phyloP scores from a whole-genome alignment of 2,797 vertebrate species.

The Danio choprae region DNA sequence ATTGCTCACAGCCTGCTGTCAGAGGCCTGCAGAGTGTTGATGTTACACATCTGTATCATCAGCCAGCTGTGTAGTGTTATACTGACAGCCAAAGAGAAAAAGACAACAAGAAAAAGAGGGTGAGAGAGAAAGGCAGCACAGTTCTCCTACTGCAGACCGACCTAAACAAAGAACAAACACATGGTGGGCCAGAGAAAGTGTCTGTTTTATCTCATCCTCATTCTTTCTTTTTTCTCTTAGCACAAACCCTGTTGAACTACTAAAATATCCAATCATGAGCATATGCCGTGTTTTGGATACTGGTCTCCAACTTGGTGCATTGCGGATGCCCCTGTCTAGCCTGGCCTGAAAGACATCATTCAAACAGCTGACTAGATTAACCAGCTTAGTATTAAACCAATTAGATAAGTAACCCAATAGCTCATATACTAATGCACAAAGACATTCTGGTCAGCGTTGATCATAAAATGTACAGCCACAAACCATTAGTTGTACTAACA shows the following conservation, averaged over 20 bases:
- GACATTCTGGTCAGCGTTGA: neutral
- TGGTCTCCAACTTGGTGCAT: neutral
- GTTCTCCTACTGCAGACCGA: neutral
- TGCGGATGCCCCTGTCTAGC: neutral
- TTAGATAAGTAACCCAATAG: neutral
- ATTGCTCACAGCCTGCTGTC: conserved; percentile 50
- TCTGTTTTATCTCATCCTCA: conserved; percentile 36
- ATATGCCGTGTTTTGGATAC: neutral
- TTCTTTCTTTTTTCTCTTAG: neutral
- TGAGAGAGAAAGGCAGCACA: conserved; percentile 10
- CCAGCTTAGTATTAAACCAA: neutral
- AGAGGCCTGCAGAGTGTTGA: conserved; percentile 40
- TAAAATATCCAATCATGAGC: neutral
- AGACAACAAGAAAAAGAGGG: conserved; percentile 13
- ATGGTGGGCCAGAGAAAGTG: conserved; percentile 19
- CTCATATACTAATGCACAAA: neutral
- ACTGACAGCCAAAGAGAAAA: conserved; percentile 51
- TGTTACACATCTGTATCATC: conserved; percentile 55
- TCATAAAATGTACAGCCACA: neutral
- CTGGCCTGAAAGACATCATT: neutral
- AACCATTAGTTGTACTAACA: neutral
- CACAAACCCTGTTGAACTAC: neutral
- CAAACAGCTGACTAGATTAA: neutral
- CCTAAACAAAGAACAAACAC: conserved; percentile 12
- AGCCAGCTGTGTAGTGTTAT: conserved; percentile 56